Conservation (phyloP, 1,140 invertebrate species). For the Drosophila punjabiensis region DNA sequence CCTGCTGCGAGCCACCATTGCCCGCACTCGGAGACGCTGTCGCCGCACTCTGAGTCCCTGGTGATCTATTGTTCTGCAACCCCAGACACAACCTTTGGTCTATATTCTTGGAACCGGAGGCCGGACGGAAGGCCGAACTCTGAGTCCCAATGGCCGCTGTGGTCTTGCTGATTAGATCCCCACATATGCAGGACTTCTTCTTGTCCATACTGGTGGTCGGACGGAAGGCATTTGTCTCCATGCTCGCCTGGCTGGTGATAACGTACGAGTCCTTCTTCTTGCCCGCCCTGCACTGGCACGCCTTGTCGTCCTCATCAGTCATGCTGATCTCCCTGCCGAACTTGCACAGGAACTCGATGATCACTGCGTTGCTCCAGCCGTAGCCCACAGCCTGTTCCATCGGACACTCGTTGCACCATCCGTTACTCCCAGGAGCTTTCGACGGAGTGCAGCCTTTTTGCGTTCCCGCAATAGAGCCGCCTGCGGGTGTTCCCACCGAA, state of each 20-base stretch:
- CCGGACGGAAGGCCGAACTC: background rate
- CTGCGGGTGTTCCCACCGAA: no score
- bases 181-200: background rate
- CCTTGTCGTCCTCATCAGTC: slow-evolving; percentile 19
- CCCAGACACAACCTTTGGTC: background rate
- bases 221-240: background rate
- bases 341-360: slow-evolving; percentile 90
- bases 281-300: background rate
- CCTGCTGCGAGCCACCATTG: background rate
- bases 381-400: slow-evolving; percentile 95
- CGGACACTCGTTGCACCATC: slow-evolving; percentile 87
- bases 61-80: no score
- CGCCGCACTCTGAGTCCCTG: background rate
- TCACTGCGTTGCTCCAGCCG: slow-evolving; percentile 97
- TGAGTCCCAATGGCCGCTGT: slow-evolving; percentile 1
- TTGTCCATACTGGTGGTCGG: background rate
- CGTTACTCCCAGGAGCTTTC: no score
- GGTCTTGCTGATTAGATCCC: background rate
- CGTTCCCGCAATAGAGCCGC: no score
- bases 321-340: slow-evolving; percentile 86
- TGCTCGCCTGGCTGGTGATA: slow-evolving; percentile 37
- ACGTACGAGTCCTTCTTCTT: slow-evolving; percentile 7
- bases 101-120: background rate
- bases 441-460: no score
- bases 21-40: no score